phyloP scores from a whole-genome alignment of 2,113 vertebrate species.

The Telmatochromis brachygnathus region DNA sequence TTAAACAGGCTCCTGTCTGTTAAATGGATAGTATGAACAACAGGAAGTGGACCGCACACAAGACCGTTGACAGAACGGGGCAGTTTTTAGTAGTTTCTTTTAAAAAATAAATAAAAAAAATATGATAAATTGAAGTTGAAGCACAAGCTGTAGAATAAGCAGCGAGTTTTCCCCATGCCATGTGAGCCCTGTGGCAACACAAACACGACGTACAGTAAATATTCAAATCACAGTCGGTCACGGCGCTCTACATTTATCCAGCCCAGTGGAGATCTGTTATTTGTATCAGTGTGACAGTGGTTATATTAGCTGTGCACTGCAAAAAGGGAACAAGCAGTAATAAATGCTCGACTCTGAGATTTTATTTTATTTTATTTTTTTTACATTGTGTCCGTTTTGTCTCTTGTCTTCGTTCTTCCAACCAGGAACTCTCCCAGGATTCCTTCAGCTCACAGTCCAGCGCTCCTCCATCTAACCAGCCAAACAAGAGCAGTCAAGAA shows the following conservation, averaged over 20 bases:
- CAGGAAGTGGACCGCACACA: background rate
- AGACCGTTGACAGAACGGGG: background rate
- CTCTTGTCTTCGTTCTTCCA: background rate
- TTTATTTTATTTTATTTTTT: background rate
- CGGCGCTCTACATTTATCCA: background rate
- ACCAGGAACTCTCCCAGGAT: conserved; percentile 96
- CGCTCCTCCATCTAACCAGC: conserved; percentile 87
- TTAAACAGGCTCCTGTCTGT: background rate
- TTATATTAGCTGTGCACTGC: background rate
- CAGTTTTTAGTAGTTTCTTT: background rate
- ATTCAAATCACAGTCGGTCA: background rate
- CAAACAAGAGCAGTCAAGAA: conserved; percentile 90
- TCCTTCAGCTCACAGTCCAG: conserved; percentile 96
- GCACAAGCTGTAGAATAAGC: background rate
- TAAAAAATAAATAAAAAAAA: background rate
- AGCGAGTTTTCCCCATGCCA: background rate
- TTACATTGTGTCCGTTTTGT: background rate
- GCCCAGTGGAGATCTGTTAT: background rate
- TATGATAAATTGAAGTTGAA: background rate
- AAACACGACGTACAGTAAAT: background rate
- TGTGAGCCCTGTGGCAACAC: background rate
- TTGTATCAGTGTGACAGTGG: background rate
- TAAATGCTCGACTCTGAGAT: background rate
- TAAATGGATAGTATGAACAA: background rate
- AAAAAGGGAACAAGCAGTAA: background rate